A percentile compares a stretch with the other conserved stretches of the same genome.
These are phyloP conservation scores for Plagodis pulveraria DNA, from an alignment of 2,888 invertebrate species.

Conservation along the genomic window DNA sequence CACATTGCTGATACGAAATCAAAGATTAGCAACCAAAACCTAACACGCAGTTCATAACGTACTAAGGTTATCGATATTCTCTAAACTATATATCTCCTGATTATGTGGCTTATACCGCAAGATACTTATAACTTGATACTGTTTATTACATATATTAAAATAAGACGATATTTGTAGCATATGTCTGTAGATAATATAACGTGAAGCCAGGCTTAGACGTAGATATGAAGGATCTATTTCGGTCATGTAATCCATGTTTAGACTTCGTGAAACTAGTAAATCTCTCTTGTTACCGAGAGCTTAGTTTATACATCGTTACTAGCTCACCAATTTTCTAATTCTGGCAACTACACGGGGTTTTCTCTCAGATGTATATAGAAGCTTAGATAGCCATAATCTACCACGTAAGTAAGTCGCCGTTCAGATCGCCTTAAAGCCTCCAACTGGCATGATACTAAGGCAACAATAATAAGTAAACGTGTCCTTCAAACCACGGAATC, in stretches of 20 bases:
- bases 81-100: slow-evolving; percentile 16
- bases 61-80: slow-evolving; percentile 26
- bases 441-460: no score
- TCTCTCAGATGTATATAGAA: no score
- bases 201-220: not conserved
- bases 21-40: slow-evolving; percentile 4
- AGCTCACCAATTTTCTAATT: no score
- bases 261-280: not conserved
- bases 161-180: slow-evolving; percentile 23
- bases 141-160: slow-evolving; percentile 11
- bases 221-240: not conserved
- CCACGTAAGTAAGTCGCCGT: no score
- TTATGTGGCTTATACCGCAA: slow-evolving; percentile 29
- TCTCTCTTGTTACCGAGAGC: no score
- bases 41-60: slow-evolving; percentile 2
- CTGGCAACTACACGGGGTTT: no score
- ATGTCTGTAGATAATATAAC: slow-evolving; percentile 15
- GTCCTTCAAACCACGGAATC: no score
- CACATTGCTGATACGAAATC: not conserved
- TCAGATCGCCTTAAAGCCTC: no score
- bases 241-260: not conserved
- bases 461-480: no score
- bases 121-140: slow-evolving; percentile 18
- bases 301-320: no score
- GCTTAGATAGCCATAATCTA: no score